These are phyloP conservation scores for Coracopsis vasa DNA, from an alignment of 2,113 vertebrate genomes.

Conservation along the genomic window DNA sequence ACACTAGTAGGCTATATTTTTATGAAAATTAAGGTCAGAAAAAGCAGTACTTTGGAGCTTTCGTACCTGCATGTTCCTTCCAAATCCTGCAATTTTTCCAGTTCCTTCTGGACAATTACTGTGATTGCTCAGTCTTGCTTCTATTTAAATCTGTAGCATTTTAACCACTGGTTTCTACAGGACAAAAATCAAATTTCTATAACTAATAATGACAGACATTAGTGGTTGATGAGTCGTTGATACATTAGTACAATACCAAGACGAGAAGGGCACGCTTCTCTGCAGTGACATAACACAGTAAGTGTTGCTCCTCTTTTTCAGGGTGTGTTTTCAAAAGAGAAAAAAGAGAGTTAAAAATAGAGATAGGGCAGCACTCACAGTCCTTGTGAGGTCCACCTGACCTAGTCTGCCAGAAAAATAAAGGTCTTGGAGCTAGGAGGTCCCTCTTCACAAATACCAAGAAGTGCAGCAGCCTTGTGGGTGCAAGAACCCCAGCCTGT, in stretches of 20 bases:
- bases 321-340: background rate
- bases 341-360: background rate
- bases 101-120: background rate
- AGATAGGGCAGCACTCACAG: background rate
- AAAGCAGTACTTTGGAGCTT: background rate
- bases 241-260: background rate
- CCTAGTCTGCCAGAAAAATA: background rate
- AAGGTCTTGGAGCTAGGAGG: background rate
- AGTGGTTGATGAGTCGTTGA: background rate
- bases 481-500: fast-evolving
- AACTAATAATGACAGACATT: background rate
- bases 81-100: background rate
- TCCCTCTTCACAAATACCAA: background rate
- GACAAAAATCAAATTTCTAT: background rate
- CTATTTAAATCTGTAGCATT: background rate
- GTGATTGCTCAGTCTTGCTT: background rate
- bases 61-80: background rate
- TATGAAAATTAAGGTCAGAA: background rate
- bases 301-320: background rate
- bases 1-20: background rate
- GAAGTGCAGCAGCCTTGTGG: fast-evolving
- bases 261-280: background rate
- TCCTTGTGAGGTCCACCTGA: background rate
- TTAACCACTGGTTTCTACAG: background rate
- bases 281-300: background rate